Base-by-base conservation (phyloP, 1,140 invertebrate genomes). In the Gryllus bimaculatus region DNA sequence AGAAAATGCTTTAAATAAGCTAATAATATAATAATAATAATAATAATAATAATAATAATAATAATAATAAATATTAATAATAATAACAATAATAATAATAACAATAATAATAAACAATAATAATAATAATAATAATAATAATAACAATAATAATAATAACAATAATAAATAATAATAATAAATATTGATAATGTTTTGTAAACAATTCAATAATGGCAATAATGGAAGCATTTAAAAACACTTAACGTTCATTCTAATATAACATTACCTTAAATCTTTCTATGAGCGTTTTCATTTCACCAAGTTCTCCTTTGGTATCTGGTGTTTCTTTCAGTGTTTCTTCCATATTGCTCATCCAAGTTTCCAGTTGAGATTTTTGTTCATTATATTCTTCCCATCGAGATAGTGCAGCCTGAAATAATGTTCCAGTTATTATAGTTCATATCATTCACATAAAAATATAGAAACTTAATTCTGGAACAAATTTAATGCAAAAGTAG, bases 261-360 rank as follows among this genome's bases (percentile, higher is more conserved):
- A 73, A 73, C 15, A 26, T 77, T 82, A 87, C 87, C 84, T 86
- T 88, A 80, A 92, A 96, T 83, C 94, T 91, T 84, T 98, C 96
- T 3, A 96, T 86, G 26, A 95, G 87, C 0, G 94, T 96, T 85
- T 95, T 96, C 91, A 97, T 96, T 87, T 96, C 95, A 77, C 94
- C 92, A 8, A 96, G 86, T 86, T 96, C 95, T 48, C 93, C 94
- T 83, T 92, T 93, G 1, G 92, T 93, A 75, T 92, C 88, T 0
- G 91, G 89, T 18, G 90, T 86, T 77, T 88, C 87, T 79, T 90
- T 88, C 0, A 96, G 83, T 47, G 86, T 87, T 75, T 89, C 87
- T 85, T 93, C 92, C 0, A 89, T 92, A 75, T 90, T 90, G 8
- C 84, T 87, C 0, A 95, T 87, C 93, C 94, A 95, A 82, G 89